Percentiles rank a stretch among this genome's conserved stretches.
phyloP scores from a whole-genome alignment of 1,140 invertebrate genomes.

The Philotrypesis tridentata region DNA sequence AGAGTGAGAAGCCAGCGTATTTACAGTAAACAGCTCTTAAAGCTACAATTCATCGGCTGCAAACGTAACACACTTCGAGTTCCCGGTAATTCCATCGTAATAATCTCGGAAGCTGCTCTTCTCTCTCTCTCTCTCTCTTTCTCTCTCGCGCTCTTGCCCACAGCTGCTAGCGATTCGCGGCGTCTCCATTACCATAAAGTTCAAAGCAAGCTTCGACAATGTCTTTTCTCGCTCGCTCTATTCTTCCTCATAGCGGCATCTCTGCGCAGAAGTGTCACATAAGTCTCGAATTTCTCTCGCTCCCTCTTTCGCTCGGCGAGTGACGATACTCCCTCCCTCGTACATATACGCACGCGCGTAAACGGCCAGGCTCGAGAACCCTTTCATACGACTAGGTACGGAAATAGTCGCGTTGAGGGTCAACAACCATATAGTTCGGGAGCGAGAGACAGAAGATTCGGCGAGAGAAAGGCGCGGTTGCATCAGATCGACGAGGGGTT shows the following conservation, averaged over 20 bases:
- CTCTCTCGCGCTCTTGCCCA: too few species aligned
- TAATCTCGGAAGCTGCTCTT: constrained; percentile 20
- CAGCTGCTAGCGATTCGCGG: constrained; percentile 11
- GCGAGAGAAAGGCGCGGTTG: constrained; percentile 61
- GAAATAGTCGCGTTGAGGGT: constrained; percentile 62
- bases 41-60: not conserved
- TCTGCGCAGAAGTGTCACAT: constrained; percentile 18
- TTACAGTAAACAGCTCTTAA: not conserved
- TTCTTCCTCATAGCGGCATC: not conserved
- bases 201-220: constrained; percentile 6
- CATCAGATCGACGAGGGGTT: constrained; percentile 67
- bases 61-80: not conserved
- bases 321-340: constrained; percentile 8
- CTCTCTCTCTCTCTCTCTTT: too few species aligned
- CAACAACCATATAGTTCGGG: constrained; percentile 68
- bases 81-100: not conserved
- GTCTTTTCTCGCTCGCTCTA: not conserved
- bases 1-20: not conserved
- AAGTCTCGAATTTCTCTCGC: constrained; percentile 9
- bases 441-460: constrained; percentile 60
- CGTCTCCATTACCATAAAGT: constrained; percentile 32
- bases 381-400: constrained; percentile 43
- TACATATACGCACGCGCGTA: not conserved
- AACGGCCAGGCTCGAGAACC: not conserved
- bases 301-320: not conserved